phyloP scores from a whole-genome alignment of 2,888 invertebrate genomes.

The Chromoteleia sp. region DNA sequence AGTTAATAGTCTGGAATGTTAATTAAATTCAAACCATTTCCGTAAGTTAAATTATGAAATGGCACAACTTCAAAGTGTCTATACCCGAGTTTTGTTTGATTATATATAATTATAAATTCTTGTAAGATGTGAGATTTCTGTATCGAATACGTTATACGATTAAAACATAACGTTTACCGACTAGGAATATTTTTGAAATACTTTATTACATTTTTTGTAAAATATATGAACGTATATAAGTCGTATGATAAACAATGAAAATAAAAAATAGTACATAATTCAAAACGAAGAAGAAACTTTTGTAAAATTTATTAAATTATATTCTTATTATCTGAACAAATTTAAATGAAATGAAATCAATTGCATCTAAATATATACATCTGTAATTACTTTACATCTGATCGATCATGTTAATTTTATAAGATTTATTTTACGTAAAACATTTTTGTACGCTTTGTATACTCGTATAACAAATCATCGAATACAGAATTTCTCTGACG shows the following conservation, averaged over 20 bases:
- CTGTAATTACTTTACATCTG: too few species aligned
- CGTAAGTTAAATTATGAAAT: constrained; percentile 26
- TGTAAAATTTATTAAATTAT: too few species aligned
- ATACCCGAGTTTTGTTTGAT: constrained; percentile 24
- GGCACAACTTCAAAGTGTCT: constrained; percentile 22
- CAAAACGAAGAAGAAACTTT: too few species aligned
- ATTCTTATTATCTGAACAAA: too few species aligned
- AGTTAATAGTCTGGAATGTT: constrained; percentile 8
- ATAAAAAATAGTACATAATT: too few species aligned
- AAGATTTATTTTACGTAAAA: neutral
- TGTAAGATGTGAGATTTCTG: constrained; percentile 18
- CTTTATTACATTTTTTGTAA: too few species aligned
- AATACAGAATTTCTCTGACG: constrained; percentile 6
- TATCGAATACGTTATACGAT: constrained; percentile 15
- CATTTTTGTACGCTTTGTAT: too few species aligned
- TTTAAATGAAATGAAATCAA: too few species aligned
- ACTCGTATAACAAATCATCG: neutral
- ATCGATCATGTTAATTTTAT: too few species aligned
- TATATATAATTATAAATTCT: constrained; percentile 20
- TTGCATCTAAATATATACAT: too few species aligned
- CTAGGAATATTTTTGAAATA: neutral
- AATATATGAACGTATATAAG: neutral
- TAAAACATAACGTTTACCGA: constrained; percentile 1
- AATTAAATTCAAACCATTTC: constrained; percentile 33
- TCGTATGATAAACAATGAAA: too few species aligned